These are phyloP conservation scores for Galeopsomyia nigrocyanea DNA, from an alignment of 2,888 invertebrate genomes.

Conservation along the genomic window DNA sequence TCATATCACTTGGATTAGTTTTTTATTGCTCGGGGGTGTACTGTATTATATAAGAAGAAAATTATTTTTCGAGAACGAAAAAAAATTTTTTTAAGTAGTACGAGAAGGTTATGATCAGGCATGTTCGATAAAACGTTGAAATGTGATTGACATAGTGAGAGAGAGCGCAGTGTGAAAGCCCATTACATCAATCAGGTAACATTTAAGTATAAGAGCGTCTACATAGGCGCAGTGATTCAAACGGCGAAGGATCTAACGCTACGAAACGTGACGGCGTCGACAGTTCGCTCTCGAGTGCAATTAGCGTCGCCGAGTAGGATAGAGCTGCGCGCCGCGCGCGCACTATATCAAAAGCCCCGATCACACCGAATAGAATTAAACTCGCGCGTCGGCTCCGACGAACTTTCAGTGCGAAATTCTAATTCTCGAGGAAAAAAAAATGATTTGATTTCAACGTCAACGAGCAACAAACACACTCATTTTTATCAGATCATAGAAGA, in stretches of 20 bases:
- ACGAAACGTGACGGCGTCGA: slow-evolving; percentile 61
- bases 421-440: no score
- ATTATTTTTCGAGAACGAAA: neutral
- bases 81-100: neutral
- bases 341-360: slow-evolving; percentile 55
- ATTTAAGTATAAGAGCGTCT: neutral
- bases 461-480: no score
- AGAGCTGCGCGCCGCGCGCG: slow-evolving; percentile 52
- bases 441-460: no score
- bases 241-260: slow-evolving; percentile 11
- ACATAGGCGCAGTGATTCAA: slow-evolving; percentile 26
- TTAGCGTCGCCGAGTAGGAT: slow-evolving; percentile 61
- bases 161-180: neutral
- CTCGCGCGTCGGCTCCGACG: slow-evolving; percentile 27
- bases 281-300: slow-evolving; percentile 67
- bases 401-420: neutral
- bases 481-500: slow-evolving; percentile 2
- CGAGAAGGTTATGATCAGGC: no score
- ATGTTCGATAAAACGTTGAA: neutral
- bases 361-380: slow-evolving; percentile 59
- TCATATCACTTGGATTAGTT: no score
- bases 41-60: no score
- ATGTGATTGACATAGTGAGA: neutral
- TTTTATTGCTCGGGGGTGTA: no score
- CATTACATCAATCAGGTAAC: neutral